Evolutionary conservation across 2,797 vertebrate genomes (phyloP), one percentile per base, ranked within the genome.

Genomic region (Neosalanx taihuensis): DNA sequence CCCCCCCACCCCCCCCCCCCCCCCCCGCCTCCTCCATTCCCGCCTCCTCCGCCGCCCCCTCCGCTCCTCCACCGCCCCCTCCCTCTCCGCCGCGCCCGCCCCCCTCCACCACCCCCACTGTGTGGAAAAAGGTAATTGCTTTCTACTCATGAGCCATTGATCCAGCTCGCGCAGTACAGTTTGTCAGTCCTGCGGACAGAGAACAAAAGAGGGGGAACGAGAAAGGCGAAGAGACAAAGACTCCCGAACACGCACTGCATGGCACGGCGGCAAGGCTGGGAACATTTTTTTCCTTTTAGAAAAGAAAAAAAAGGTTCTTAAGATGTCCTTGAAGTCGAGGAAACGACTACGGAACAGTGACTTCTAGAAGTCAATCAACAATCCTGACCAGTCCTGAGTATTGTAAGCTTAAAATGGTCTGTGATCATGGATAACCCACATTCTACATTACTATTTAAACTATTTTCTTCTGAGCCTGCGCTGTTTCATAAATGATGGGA

Each of bases 141-240:
- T 91, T 90, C 86, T 89, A 90, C 86, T 89, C 89, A 92, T 90
- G 89, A 89, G 86, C 74, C 88, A 90, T 90, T 88, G 90, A 89
- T 90, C 85, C 84, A 77, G 20, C 72, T 88, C 87, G 89, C 85
- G 87, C 75, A 77, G 83, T 85, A 77, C 81, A 81, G 83, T 90
- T 89, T 86, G 84, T 89, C 86, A 88, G 88, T 87, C 33, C 26
- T 15, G 51, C 30, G 72, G 78, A 80, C 82, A 76, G 84, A 86
- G 84, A 85, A 67, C 12, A 41, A 67, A 37, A 79, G 72, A 13
- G 13, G 46, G 49, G 57, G 59, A 12, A 18, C 13, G 13, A 46
- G 41, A 3, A 12, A 46, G 10, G 5, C 7, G 9, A 6, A 6
- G 12, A 9, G 41, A 46, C 41, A 46, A 46, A 46, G 41, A 13